Evolutionary conservation across 1,140 invertebrate genomes (phyloP).

Genomic region (Drosophila truncata): DNA sequence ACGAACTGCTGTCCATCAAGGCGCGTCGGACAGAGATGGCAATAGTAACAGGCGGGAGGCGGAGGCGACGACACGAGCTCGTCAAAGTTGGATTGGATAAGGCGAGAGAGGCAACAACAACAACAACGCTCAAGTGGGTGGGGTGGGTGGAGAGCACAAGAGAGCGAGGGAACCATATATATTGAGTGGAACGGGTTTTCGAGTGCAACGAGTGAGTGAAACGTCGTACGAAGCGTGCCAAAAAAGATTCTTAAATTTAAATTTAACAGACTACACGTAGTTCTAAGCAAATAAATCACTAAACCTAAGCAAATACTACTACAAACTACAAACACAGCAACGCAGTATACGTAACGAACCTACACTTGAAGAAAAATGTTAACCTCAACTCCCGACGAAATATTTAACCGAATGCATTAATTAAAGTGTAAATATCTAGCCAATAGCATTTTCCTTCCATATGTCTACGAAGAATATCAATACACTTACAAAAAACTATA

Average conservation of each 20-base stretch:
- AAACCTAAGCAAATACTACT: conserved; percentile 60
- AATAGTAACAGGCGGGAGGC: conserved; percentile 58
- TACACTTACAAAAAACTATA: conserved; percentile 29
- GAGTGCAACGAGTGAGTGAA: conserved; percentile 41
- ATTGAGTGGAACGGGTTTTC: conserved; percentile 54
- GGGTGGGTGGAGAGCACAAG: conserved; percentile 38
- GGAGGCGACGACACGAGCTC: conserved; percentile 81
- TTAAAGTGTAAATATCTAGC: conserved; percentile 64
- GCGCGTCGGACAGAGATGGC: conserved; percentile 61
- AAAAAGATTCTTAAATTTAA: conserved; percentile 39
- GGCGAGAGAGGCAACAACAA: conserved; percentile 48
- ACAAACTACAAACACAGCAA: conserved; percentile 68
- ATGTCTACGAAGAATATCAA: conserved; percentile 38
- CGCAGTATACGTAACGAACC: conserved; percentile 76
- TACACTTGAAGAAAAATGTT: conserved; percentile 37
- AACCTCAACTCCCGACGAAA: conserved; percentile 38
- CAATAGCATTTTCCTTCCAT: conserved; percentile 72
- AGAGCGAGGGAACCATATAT: conserved; percentile 9
- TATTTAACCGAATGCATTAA: conserved; percentile 29
- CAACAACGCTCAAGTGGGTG: conserved; percentile 48
- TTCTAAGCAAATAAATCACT: conserved; percentile 46
- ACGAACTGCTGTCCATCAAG: conserved; percentile 83
- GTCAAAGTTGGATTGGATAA: conserved; percentile 63
- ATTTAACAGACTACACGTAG: conserved; percentile 13
- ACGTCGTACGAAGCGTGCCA: conserved; percentile 58